These are phyloP conservation scores for Melangyna quadrimaculata DNA, from an alignment of 2,888 invertebrate genomes.

Conservation along the genomic window DNA sequence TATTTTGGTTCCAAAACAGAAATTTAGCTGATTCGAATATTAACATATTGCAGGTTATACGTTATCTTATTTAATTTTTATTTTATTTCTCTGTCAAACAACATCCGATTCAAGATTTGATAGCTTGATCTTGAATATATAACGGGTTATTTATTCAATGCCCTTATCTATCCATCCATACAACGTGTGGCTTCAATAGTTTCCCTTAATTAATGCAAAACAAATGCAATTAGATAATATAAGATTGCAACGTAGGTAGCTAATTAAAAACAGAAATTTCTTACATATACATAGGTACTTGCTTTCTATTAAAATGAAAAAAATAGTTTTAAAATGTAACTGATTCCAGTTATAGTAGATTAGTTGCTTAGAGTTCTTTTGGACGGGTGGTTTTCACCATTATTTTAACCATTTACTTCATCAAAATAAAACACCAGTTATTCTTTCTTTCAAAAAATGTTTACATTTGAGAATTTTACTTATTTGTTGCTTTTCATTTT, in stretches of 20 bases:
- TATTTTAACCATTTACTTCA: background rate
- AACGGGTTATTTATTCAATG: background rate
- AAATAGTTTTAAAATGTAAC: background rate
- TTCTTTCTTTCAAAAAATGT: background rate
- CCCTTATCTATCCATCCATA: background rate
- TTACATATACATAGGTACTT: conserved; percentile 11
- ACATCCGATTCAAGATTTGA: background rate
- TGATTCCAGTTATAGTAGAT: background rate
- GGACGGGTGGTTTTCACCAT: conserved; percentile 27
- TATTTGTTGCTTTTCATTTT: background rate
- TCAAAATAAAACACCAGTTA: background rate
- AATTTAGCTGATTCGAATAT: background rate
- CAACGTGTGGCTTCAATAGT: background rate
- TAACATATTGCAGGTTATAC: background rate
- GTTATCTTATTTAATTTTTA: background rate
- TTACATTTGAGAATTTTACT: background rate
- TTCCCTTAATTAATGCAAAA: conserved; percentile 1
- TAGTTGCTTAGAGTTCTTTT: conserved; percentile 17
- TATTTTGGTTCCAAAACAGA: background rate
- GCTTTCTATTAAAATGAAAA: background rate
- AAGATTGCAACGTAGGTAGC: background rate
- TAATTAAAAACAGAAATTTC: background rate
- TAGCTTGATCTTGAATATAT: conserved; percentile 10
- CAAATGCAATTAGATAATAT: background rate
- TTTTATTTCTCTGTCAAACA: background rate